These are phyloP conservation scores for Brachionus angularis DNA, from an alignment of 1,140 invertebrate genomes.

Conservation along the genomic window DNA sequence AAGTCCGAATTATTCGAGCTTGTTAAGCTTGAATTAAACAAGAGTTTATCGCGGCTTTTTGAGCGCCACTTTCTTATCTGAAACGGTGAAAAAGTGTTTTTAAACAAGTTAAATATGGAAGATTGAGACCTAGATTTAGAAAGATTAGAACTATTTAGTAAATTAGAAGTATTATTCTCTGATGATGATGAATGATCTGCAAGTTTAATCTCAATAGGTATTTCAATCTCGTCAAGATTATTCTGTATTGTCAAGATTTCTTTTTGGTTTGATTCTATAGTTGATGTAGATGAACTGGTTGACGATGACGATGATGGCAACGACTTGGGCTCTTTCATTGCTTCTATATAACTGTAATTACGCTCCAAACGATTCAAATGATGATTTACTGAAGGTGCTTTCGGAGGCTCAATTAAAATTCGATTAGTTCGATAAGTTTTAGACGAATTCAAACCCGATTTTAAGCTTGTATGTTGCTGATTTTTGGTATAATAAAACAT, in stretches of 20 bases:
- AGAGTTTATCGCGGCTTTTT: conserved; percentile 33
- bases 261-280: neutral
- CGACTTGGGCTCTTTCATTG: conserved; percentile 38
- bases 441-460: too few species aligned
- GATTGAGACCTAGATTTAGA: conserved; percentile 35
- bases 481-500: too few species aligned
- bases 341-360: conserved; percentile 39
- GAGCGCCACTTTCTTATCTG: conserved; percentile 24
- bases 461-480: too few species aligned
- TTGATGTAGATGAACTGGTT: conserved; percentile 25
- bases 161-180: neutral
- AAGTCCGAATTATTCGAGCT: too few species aligned
- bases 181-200: neutral
- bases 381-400: too few species aligned
- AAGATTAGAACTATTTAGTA: neutral
- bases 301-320: conserved; percentile 25
- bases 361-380: conserved; percentile 13
- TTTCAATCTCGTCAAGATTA: conserved; percentile 4
- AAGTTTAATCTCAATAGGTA: conserved; percentile 24
- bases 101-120: conserved; percentile 33
- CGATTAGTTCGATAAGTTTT: too few species aligned
- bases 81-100: conserved; percentile 27
- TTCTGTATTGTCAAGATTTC: neutral
- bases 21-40: neutral
- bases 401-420: too few species aligned